These are phyloP conservation scores for Passerculus sandwichensis DNA, from an alignment of 2,797 vertebrate genomes.

Conservation along the genomic window DNA sequence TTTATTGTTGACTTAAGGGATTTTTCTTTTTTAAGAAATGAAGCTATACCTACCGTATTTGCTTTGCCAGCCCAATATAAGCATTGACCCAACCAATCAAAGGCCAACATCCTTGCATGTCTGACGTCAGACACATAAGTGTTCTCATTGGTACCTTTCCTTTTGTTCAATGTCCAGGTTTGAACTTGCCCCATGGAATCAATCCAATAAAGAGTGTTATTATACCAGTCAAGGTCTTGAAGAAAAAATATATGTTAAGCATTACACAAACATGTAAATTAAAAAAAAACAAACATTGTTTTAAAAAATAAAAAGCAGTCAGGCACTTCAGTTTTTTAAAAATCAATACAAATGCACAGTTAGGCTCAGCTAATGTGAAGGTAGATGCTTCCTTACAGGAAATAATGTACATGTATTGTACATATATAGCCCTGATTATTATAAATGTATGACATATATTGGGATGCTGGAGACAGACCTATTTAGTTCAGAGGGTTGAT, in stretches of 20 bases:
- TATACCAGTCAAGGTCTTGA: constrained; percentile 81
- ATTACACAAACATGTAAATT: background rate
- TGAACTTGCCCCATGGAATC: constrained; percentile 74
- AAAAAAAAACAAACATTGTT: rapidly evolving
- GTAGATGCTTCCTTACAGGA: background rate
- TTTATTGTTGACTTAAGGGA: background rate
- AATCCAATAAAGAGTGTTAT: constrained; percentile 78
- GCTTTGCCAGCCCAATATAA: constrained; percentile 80
- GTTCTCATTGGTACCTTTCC: background rate
- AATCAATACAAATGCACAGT: background rate
- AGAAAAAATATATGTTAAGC: background rate
- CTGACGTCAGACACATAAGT: constrained; percentile 38
- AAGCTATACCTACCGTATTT: constrained; percentile 67
- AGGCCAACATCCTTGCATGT: constrained; percentile 74
- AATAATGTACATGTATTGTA: background rate
- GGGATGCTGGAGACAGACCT: background rate
- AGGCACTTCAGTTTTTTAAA: background rate
- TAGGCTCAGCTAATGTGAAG: background rate
- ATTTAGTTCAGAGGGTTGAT: background rate
- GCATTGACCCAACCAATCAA: constrained; percentile 79
- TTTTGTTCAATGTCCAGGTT: constrained; percentile 51
- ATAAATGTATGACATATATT: background rate
- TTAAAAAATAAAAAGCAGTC: background rate
- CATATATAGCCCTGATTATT: background rate
- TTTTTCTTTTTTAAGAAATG: background rate